Base-by-base conservation (phyloP, 2,113 vertebrate species). In the Perognathus longimembris region DNA sequence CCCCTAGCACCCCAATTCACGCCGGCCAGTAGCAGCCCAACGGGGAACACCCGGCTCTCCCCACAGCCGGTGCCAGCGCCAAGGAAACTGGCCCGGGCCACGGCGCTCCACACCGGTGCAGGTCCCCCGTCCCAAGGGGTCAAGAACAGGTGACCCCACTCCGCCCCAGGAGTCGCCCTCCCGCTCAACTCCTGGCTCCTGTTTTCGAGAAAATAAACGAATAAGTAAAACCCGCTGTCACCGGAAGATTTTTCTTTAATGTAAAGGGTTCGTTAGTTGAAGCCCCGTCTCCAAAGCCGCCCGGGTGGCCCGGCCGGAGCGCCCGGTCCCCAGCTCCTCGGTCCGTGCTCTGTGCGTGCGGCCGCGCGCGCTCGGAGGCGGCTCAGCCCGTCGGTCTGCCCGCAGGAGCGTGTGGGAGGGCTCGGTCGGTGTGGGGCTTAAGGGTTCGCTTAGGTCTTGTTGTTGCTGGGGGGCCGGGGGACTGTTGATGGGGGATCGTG, bases 211-310 rank as follows among this genome's bases (percentile, higher is more conserved):
- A 96, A 97, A 96, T 96, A 96, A 96, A 96, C 1, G 34, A 95
- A 95, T 95, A 93, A 96, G 88, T 94, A 88, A 97, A 85, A 88
- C 95, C 89, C 80, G 83, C 88, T 66, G 91, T 94, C 92, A 93
- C 91, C 20, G 66, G 50, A 92, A 94, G 93, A 82, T 96, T 94
- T 94, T 89, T 96, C 85, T 97, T 97, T 97, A 97, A 97, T 97
- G 86, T 81, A 95, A 95, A 92, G 84, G 89, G 87, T 94, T 95
- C 86, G 32, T 96, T 95, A 84, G 61, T 94, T 92, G 94, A 89
- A 94, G 77, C 95, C 94, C 61, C 64, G 11, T 73, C 67, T 87
- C 94, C 88, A 71, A 81, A 93, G 84, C 85, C 26, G 0, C 74
- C 70, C 82, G 20, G 3, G 32, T 59, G 75, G n/a, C 93, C 74